Evolutionary conservation across 2,888 invertebrate genomes (phyloP), one percentile per base, ranked within the genome.

Genomic region (Phlogophora meticulosa): DNA sequence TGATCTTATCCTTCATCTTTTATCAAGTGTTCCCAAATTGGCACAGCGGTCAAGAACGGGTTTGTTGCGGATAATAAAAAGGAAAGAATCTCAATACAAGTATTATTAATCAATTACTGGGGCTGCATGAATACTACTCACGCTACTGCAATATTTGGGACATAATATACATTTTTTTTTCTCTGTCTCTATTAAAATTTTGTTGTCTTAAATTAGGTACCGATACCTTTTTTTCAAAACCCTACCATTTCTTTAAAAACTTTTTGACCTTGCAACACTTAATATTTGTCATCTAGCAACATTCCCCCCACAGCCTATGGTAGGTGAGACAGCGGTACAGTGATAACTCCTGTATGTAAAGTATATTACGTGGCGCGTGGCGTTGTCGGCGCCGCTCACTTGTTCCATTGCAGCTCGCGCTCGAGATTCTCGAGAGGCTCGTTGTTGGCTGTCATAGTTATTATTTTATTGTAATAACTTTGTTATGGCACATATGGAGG

Each of bases 341-440:
- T 71, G 74, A 32, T 45, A 65, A 70, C 49, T 62, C 77, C 42
- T 76, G 68, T 63, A 11, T n/a, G 10, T 15, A 59, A 28, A 28
- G 28, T 65, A 73, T 87, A 90, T 87, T 85, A 81, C 78, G 76
- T 74, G 60, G 63, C 62, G 72, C 65, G 60, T 46, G 65, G 62
- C 65, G 80, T 48, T 67, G 46, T 28, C 49, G 60, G 60, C 70
- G 68, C 59, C 83, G 83, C 77, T 92, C 94, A 94, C 85, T 90
- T 85, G 85, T 90, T 90, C 88, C 90, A 91, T 84, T 93, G 94
- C 87, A 95, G 88, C 65, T 96, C 95, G 7, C 94, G 92, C 78
- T 96, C 96, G 76, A 96, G 91, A 81, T 94, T 95, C 91, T 96
- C 96, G 79, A 95, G 87, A 70, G 96, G 95, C 89, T 96, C 96